Evolutionary conservation across 2,113 vertebrate species (phyloP).

Genomic region (Lagopus muta): DNA sequence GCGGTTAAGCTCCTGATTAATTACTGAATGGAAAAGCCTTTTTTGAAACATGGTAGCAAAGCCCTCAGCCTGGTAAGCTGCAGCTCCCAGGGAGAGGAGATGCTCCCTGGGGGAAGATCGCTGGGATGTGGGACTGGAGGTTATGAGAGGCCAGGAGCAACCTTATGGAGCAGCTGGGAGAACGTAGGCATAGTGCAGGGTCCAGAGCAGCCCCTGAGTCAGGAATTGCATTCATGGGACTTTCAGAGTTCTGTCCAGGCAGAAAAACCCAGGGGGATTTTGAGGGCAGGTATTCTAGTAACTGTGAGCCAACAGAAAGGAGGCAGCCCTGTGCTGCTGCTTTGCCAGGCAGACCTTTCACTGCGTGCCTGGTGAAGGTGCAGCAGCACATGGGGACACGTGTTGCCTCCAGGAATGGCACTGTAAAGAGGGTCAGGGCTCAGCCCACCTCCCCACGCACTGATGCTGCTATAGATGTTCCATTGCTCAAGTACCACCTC

Average conservation of each 20-base stretch:
- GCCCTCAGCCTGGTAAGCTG: fast-evolving
- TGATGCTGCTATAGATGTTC: fast-evolving
- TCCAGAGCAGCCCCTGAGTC: fast-evolving
- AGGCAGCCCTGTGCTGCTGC: background rate
- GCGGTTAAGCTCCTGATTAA: background rate
- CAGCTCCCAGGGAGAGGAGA: background rate
- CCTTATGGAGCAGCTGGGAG: background rate
- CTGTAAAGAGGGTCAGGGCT: background rate
- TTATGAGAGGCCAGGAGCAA: too few relatives aligned
- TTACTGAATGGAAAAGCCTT: background rate
- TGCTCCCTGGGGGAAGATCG: fast-evolving
- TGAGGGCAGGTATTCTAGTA: background rate
- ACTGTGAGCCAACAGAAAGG: background rate
- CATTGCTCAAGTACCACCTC: fast-evolving
- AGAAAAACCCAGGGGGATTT: background rate
- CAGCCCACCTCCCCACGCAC: fast-evolving
- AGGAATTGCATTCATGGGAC: background rate
- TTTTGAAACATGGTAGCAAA: background rate
- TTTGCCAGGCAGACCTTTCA: fast-evolving
- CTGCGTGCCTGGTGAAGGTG: fast-evolving
- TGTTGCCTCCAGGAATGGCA: background rate
- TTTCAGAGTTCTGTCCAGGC: fast-evolving
- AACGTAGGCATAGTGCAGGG: fast-evolving
- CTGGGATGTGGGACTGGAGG: fast-evolving
- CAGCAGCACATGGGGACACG: fast-evolving